Conservation (phyloP, 2,888 invertebrate species). For the Lycocerus yunnanus region DNA sequence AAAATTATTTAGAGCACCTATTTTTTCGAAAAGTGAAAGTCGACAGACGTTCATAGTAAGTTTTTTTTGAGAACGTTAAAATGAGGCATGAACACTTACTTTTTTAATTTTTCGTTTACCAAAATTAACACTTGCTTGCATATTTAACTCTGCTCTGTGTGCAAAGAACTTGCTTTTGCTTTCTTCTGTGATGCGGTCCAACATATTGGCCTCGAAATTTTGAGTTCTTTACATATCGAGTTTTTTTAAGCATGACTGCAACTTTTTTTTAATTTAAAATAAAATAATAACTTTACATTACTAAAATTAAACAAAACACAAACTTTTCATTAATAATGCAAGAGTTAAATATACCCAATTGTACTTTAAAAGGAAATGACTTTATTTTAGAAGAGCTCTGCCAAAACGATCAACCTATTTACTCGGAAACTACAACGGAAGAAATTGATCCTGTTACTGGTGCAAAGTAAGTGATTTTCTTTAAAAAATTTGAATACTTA, state of each 20-base stretch:
- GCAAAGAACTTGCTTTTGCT: constrained; percentile 45
- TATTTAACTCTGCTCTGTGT: constrained; percentile 45
- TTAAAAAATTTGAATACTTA: background rate
- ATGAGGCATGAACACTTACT: constrained; percentile 46
- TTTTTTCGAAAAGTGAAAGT: background rate
- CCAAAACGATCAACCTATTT: constrained; percentile 63
- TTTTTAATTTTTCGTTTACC: constrained; percentile 11
- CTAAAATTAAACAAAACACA: background rate
- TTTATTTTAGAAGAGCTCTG: constrained; percentile 62
- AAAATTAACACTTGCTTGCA: constrained; percentile 42
- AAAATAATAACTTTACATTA: constrained; percentile 6
- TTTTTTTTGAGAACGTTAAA: constrained; percentile 38
- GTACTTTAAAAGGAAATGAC: background rate
- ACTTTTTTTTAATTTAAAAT: constrained; percentile 1
- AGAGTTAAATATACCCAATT: background rate
- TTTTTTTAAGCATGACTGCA: constrained; percentile 9
- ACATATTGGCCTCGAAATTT: constrained; percentile 31
- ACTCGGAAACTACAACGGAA: constrained; percentile 58
- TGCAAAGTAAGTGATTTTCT: constrained; percentile 55
- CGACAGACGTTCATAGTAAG: background rate
- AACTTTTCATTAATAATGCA: background rate
- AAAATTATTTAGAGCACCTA: background rate
- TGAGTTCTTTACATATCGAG: constrained; percentile 49
- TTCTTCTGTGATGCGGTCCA: constrained; percentile 25
- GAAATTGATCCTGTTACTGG: constrained; percentile 60